A percentile compares a stretch with the other conserved stretches of the same genome.
Evolutionary conservation across 2,888 invertebrate species (phyloP).

Genomic region (Catocala nupta): DNA sequence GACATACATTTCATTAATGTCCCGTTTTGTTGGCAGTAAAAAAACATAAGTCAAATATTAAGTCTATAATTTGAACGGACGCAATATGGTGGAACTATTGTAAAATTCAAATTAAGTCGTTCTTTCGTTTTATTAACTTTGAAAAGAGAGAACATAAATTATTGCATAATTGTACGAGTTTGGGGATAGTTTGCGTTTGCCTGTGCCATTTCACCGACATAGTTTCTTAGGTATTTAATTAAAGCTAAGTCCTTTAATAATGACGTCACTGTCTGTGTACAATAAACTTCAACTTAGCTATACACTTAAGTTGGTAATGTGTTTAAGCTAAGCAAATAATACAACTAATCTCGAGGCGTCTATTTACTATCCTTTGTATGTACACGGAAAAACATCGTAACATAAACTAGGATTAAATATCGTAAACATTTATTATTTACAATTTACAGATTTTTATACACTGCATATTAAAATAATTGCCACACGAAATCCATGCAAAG

Average conservation of each 20-base stretch:
- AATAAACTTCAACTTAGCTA: conserved; percentile 46
- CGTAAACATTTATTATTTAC: too few species aligned
- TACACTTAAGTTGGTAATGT: conserved; percentile 52
- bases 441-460: conserved; percentile 11
- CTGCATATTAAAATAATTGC: conserved; percentile 12
- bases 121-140: conserved; percentile 55
- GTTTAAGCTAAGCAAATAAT: conserved; percentile 43
- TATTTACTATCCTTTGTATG: conserved; percentile 36
- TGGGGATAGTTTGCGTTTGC: conserved; percentile 60
- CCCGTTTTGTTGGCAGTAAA: not conserved
- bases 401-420: too few species aligned
- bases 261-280: conserved; percentile 44
- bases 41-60: not conserved
- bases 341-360: conserved; percentile 34
- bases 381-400: conserved; percentile 17
- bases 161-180: conserved; percentile 67
- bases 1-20: not conserved
- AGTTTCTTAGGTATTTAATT: conserved; percentile 69
- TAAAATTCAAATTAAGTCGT: conserved; percentile 37
- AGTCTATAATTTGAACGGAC: not conserved
- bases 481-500: conserved; percentile 18
- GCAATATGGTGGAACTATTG: conserved; percentile 21
- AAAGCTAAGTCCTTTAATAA: conserved; percentile 58
- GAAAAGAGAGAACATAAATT: conserved; percentile 62
- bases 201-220: conserved; percentile 62